Conservation (phyloP, 2,888 invertebrate species). For the Subacronicta megacephala region DNA sequence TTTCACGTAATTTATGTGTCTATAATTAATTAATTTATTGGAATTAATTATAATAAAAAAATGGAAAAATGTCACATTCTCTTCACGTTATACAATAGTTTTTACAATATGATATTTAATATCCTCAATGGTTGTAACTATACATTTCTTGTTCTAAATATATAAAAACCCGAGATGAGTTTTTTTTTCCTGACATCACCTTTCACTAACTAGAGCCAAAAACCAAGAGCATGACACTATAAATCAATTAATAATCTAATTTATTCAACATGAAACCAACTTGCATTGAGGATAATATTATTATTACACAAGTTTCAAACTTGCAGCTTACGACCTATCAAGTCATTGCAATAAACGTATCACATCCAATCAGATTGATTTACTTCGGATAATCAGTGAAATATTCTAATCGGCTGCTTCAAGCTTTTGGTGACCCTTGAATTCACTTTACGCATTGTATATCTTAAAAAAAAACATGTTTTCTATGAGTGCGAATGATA, state of each 20-base stretch:
- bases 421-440: neutral
- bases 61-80: slow-evolving; percentile 87
- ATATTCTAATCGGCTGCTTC: neutral
- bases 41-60: slow-evolving; percentile 84
- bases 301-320: neutral
- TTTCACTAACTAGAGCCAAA: neutral
- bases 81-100: slow-evolving; percentile 90
- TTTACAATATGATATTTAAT: slow-evolving; percentile 90
- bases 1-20: slow-evolving; percentile 89
- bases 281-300: neutral
- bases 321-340: neutral
- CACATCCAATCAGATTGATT: neutral
- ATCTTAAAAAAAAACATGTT: neutral
- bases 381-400: neutral
- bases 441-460: neutral
- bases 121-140: slow-evolving; percentile 90
- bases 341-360: neutral
- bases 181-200: slow-evolving; percentile 60
- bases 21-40: slow-evolving; percentile 88
- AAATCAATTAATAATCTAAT: too few relatives aligned
- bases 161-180: slow-evolving; percentile 82
- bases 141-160: slow-evolving; percentile 91
- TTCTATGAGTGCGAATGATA: slow-evolving; percentile 1
- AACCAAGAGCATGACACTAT: too few relatives aligned
- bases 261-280: neutral